Base-by-base conservation (phyloP, 2,888 invertebrate genomes). In the Quadroppia sp. region DNA sequence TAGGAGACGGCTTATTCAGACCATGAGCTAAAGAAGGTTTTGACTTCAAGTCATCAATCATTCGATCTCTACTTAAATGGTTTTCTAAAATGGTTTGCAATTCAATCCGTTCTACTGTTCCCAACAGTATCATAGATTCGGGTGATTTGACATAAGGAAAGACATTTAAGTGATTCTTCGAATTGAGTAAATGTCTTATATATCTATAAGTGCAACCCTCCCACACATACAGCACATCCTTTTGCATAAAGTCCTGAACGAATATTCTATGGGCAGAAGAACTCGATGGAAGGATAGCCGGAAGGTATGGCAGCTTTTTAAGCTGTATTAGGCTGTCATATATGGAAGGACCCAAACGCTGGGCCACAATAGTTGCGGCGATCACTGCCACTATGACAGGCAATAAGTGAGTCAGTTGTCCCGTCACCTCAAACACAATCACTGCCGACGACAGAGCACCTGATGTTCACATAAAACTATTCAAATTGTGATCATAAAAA, bases 291-390 rank as follows among this genome's bases (percentile, higher is more conserved):
- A 96, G 85, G 76, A 98, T 88, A 83, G 97, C 97, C 0, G 99
- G 98, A 71, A 99, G 85, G 81, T 97, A 99, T 0, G 99, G 99
- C 80, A 99, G 86, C 81, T 94, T 93, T 85, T 98, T 98, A 80
- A 99, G 94, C 78, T 94, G 87, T 78, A 99, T 98, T 81, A 98
- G 96, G 83, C 94, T 94, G 86, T 99, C 98, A 85, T 98, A 99
- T 82, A 97, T 91, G 53, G 97, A 98, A 0, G 97, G 98, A 80
- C 95, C 94, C 15, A 99, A 86, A 20, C 93, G 85, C 23, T 94
- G 89, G 0, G 95, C 94, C 20, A 94, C 89, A 0, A 95, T 97
- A 83, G 97, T 98, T 45, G 97, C 90, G 30, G 97, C 90, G 71
- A 99, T 84, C 1, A 98, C 97, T 0, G 97, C 92, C 78, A 97